Base-by-base conservation (phyloP, 2,888 invertebrate species). In the Heteromurus nitidus region DNA sequence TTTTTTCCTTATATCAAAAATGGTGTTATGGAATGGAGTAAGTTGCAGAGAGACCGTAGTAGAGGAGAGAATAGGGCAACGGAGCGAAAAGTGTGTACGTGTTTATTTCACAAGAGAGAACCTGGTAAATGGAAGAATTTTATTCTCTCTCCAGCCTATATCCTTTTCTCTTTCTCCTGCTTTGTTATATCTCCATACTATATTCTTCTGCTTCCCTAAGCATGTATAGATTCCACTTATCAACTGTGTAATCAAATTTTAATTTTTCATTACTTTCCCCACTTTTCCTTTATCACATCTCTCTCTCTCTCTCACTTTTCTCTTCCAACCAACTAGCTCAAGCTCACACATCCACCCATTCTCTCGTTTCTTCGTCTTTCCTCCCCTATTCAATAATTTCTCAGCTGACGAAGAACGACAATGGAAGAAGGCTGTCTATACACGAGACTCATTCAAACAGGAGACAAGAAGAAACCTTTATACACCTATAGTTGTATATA, bases 211-310 rank as follows among this genome's bases (percentile, higher is more conserved):
- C 16, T 47, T 42, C 58, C 31, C 69, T 28, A 42, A 65, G 68
- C 67, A 65, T 75, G 75, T 67, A 67, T 75, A 75, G 58, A 67
- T 75, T 68, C 75, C 65, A 77, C 73, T 79, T 82, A 77, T 82
- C 82, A 82, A 82, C 67, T 79, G 72, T 79, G 74, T 82, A 82
- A 82, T 82, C 82, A 82, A 82, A 77, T 79, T 82, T 82, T 82
- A 82, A 82, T 82, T 82, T 82, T 82, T 82, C 82, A 82, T 82
- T 74, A 82, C 73, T 77, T 60, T 82, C 80, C 80, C 72, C 65
- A 65, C 72, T 64, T 55, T 68, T 55, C 70, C 65, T 68, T 64
- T 73, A 44, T 80, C 75, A 67, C 81, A 67, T 67, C 69, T 55
- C 68, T 50, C 74, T 55, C 70, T 65, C 62, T 60, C 28, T 68